Base-by-base conservation (phyloP, 2,797 vertebrate genomes). In the Lutjanus argentimaculatus region DNA sequence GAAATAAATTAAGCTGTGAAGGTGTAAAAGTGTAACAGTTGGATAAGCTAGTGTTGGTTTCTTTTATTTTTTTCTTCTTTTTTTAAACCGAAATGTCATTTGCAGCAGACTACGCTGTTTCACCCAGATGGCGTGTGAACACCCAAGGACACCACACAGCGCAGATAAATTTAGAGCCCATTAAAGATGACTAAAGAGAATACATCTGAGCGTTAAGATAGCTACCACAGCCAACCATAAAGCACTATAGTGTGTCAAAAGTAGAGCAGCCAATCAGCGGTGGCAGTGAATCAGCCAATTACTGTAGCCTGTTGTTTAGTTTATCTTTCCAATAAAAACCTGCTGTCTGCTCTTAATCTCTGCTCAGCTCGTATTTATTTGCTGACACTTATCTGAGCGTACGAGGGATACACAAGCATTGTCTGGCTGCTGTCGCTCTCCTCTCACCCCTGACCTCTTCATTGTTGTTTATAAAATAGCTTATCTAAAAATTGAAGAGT, bases 101-200 rank as follows among this genome's bases (percentile, higher is more conserved):
- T 72, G 56, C 65, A 69, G 71, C 56, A 49, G 51, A 43, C 57
- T 73, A 45, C 73, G 73, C 76, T 69, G 42, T 83, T 81, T 80
- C 51, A 70, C 64, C 66, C 71, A 78, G 80, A 82, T 78, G 78
- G 73, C 4, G 61, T 55, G 76, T 69, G 68, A 85, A 74, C 68
- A 75, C 53, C 74, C 68, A 76, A 81, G 77, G 80, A 77, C 68
- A 75, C 59, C 43, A 11, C 52, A 46, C 36, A 11, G 58, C 42
- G 14, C 63, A 53, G 67, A 75, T 66, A 69, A 59, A 82, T 82
- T 72, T 65, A 72, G 67, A 82, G 57, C 36, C 65, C 46, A 80
- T 76, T 82, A 83, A 62, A 72, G 72, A 75, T 61, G 72, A 87
- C 66, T 76, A 67, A 71, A 76, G 70, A 75, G 68, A 66, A 67